Base-by-base conservation (phyloP, 2,113 vertebrate species). In the Echinops telfairi region DNA sequence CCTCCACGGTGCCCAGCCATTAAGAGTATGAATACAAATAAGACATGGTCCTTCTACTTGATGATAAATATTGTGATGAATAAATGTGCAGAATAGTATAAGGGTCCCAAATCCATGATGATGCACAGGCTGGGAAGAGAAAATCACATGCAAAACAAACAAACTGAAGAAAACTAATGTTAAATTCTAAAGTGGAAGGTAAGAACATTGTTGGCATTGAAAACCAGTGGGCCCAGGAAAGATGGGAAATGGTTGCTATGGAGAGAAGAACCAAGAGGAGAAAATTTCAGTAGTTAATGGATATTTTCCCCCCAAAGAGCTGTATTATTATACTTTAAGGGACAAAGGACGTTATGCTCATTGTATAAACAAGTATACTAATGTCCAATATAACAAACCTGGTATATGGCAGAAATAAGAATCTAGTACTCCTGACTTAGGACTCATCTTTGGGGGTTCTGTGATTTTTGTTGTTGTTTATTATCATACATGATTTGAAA, bases 401-500 rank as follows among this genome's bases (percentile, higher is more conserved):
- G 40, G 40, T 40, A 40, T 40, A 7, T 40, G 40, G 40, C 40
- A 40, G 40, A 40, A 40, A 40, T 40, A 40, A 40, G 3, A 40
- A 40, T 40, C 40, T 40, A 40, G 40, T 40, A 40, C 40, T 40
- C 40, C 40, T 40, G 40, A 40, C 40, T 40, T 40, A 40, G 7
- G 40, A 40, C 40, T 40, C 40, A 40, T 40, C 40, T 40, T 40
- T 40, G 40, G 40, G 40, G 6, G 25, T 23, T 4, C 47, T 83
- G 0, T 68, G 31, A n/a, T 23, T 83, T 53, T 22, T 33, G 79
- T 17, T 31, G 11, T 40, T 40, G 40, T 31, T 66, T 14, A 62
- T 14, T 70, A 36, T 92, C 6, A 64, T 78, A 64, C 15, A n/a
- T 91, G 17, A 12, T 83, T 90, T 90, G 60, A 89, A 84, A 53